phyloP scores from a whole-genome alignment of 2,797 vertebrate species.

The Vireo griseus region DNA sequence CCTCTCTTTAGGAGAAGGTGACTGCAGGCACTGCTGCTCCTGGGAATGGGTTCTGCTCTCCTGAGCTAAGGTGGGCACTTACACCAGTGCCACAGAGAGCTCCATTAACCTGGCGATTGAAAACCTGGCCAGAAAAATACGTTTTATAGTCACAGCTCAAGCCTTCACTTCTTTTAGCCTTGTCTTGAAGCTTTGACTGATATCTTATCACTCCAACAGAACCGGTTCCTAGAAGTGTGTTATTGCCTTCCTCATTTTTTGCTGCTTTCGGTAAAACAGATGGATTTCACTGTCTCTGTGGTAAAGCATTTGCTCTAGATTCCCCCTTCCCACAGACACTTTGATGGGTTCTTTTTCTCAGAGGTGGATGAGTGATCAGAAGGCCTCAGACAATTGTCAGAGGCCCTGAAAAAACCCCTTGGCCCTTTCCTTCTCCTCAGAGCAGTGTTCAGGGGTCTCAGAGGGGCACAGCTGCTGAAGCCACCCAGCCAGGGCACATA shows the following conservation, averaged over 20 bases:
- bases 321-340: neutral
- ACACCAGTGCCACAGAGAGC: neutral
- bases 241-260: neutral
- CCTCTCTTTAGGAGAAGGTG: neutral
- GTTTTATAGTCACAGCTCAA: neutral
- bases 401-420: neutral
- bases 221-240: neutral
- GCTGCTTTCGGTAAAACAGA: constrained; percentile 11
- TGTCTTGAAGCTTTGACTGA: neutral
- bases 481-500: neutral
- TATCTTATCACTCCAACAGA: neutral
- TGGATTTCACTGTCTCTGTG: neutral
- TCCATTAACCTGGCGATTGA: neutral
- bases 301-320: constrained; percentile 13
- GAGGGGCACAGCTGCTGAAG: neutral
- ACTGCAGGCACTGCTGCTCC: neutral
- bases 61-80: neutral
- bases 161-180: neutral
- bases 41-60: accelerated
- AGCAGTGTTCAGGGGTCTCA: neutral
- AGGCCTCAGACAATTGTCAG: neutral
- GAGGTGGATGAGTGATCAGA: neutral
- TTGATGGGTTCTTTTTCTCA: neutral
- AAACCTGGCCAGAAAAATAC: neutral
- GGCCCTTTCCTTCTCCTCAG: neutral